Evolutionary conservation across 2,888 invertebrate genomes (phyloP).

Genomic region (Piscicola geometra): DNA sequence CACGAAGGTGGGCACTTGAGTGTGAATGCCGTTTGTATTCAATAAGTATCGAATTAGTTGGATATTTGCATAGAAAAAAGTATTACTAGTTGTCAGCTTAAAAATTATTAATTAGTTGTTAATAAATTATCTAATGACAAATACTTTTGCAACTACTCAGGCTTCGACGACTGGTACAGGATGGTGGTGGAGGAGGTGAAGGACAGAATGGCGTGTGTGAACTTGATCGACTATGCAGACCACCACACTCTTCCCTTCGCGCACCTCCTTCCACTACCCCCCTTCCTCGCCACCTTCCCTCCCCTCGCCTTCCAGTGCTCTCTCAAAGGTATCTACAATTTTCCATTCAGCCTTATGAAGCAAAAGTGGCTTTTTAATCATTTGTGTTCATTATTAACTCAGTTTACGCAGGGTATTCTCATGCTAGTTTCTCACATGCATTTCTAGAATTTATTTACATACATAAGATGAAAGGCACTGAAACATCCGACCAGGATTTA

Average conservation of each 20-base stretch:
- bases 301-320: constrained; percentile 27
- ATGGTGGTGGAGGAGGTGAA: constrained; percentile 4
- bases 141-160: no score
- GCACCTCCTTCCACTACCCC: constrained; percentile 6
- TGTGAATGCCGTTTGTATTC: no score
- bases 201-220: background rate
- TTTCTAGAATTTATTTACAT: no score
- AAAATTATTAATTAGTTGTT: no score
- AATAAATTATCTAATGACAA: no score
- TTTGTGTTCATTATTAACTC: background rate
- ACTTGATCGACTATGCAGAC: constrained; percentile 16
- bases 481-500: background rate
- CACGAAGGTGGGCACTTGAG: background rate
- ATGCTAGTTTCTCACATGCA: background rate
- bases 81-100: no score
- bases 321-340: background rate
- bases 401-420: background rate
- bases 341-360: background rate
- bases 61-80: no score
- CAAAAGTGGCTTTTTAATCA: background rate
- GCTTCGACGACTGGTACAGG: constrained; percentile 19
- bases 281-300: constrained; percentile 4
- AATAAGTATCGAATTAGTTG: no score
- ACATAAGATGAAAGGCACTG: no score
- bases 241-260: background rate